Conservation (phyloP, 2,113 vertebrate species). For the Hippocampus mohnikei region DNA sequence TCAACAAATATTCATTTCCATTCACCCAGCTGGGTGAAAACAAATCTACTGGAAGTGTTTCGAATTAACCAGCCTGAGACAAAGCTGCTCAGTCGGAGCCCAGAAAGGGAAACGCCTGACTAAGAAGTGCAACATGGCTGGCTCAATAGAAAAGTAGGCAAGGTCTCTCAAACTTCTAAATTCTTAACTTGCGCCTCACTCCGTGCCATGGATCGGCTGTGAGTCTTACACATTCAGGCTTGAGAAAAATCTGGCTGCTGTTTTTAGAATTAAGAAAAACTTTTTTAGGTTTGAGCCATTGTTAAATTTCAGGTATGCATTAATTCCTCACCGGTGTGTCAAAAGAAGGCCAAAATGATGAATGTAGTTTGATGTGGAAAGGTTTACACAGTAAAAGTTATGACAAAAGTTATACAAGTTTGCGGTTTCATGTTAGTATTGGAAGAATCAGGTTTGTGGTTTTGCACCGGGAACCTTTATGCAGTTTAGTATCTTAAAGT, state of each 20-base stretch:
- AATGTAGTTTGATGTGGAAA: background rate
- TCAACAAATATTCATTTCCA: constrained; percentile 55
- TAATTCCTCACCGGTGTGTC: background rate
- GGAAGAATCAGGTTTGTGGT: background rate
- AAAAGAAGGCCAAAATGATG: background rate
- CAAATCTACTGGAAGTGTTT: constrained; percentile 48
- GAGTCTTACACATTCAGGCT: background rate
- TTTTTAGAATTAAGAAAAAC: background rate
- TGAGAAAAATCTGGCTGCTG: background rate
- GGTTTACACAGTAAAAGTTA: background rate
- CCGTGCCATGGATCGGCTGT: background rate
- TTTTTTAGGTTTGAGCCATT: background rate
- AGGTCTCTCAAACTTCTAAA: background rate
- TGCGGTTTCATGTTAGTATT: background rate
- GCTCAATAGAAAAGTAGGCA: background rate
- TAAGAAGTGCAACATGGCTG: constrained; percentile 22
- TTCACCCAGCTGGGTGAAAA: constrained; percentile 52
- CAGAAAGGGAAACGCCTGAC: constrained; percentile 36
- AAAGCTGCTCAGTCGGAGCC: constrained; percentile 37
- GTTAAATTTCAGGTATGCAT: background rate
- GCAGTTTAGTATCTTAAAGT: background rate
- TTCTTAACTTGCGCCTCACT: background rate
- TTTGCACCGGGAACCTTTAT: background rate
- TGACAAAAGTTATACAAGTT: background rate
- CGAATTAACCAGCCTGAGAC: constrained; percentile 45